Percentiles rank a stretch among this genome's conserved stretches.
Evolutionary conservation across 2,797 vertebrate species (phyloP).

Genomic region (Sphenodon punctatus): DNA sequence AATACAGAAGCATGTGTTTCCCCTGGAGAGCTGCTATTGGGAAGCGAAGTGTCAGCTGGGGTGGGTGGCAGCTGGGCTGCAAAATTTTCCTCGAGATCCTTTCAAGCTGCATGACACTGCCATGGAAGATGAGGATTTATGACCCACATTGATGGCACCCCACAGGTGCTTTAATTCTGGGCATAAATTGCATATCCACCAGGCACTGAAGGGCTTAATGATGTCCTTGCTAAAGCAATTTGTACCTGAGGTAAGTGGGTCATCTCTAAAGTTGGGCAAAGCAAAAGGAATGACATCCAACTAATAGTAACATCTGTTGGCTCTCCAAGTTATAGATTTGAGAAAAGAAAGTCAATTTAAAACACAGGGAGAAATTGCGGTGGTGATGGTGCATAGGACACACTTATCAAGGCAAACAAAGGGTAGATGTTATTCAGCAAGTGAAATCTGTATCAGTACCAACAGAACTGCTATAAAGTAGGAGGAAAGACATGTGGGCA

Average conservation of each 20-base stretch:
- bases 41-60: neutral
- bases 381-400: constrained; percentile 25
- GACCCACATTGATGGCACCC: neutral
- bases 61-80: neutral
- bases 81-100: neutral
- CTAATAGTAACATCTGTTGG: constrained; percentile 7
- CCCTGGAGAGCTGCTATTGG: neutral
- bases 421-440: constrained; percentile 2
- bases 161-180: constrained; percentile 1
- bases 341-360: constrained; percentile 49
- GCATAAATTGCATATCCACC: neutral
- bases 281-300: constrained; percentile 13
- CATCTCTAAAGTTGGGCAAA: constrained; percentile 34
- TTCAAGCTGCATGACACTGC: neutral
- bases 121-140: constrained; percentile 4
- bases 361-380: constrained; percentile 17
- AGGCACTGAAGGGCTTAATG: constrained; percentile 32
- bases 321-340: neutral
- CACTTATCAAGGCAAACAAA: constrained; percentile 24
- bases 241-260: constrained; percentile 29
- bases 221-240: constrained; percentile 38
- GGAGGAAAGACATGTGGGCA: constrained; percentile 14
- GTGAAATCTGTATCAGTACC: constrained; percentile 33
- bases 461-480: constrained; percentile 29
- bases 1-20: constrained; percentile 1